phyloP scores from a whole-genome alignment of 2,797 vertebrate genomes.

The Pipistrellus kuhlii region DNA sequence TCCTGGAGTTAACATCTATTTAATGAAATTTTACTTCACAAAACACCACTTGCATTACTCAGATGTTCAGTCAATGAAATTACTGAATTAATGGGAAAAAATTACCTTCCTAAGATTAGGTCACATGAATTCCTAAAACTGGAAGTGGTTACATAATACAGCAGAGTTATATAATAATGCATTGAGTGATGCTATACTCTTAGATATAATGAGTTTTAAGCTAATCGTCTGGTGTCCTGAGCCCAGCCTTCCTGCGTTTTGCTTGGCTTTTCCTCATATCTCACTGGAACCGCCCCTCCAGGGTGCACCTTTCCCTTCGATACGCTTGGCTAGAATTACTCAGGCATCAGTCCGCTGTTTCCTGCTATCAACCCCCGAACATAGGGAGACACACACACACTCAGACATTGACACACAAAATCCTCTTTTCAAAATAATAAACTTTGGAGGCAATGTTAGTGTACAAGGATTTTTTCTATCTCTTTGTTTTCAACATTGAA shows the following conservation, averaged over 20 bases:
- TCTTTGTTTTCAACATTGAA: conserved; percentile 13
- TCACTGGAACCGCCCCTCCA: background rate
- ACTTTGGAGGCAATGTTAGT: background rate
- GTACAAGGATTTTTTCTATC: background rate
- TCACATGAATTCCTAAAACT: conserved; percentile 67
- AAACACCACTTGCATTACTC: conserved; percentile 75
- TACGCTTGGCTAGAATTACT: background rate
- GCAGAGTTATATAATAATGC: conserved; percentile 66
- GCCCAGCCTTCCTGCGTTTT: background rate
- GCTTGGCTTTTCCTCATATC: background rate
- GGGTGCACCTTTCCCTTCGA: background rate
- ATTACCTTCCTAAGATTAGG: conserved; percentile 74
- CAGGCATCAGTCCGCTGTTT: background rate
- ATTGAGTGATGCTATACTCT: conserved; percentile 41
- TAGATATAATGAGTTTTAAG: conserved; percentile 43
- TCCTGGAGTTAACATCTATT: conserved; percentile 74
- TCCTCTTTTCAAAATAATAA: conserved; percentile 5
- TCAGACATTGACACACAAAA: background rate
- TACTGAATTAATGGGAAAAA: conserved; percentile 78
- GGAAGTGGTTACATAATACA: conserved; percentile 71
- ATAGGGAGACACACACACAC: background rate
- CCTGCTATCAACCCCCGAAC: background rate
- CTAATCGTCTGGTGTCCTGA: background rate
- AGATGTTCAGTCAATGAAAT: conserved; percentile 78
- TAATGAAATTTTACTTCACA: conserved; percentile 73